Evolutionary conservation across 2,797 vertebrate genomes (phyloP).

Genomic region (Crypturellus tataupa): DNA sequence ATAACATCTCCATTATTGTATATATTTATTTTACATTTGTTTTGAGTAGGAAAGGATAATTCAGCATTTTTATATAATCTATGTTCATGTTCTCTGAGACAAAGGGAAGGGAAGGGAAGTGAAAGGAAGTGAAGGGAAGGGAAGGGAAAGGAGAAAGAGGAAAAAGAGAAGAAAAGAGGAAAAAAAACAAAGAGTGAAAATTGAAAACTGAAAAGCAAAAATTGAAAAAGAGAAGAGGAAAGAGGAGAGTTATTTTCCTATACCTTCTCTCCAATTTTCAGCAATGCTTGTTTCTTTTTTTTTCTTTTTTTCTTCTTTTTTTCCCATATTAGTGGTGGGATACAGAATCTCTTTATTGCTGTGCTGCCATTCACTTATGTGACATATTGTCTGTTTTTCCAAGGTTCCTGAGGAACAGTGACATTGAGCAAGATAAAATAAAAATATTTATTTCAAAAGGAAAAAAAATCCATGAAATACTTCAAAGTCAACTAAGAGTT

Average conservation of each 20-base stretch:
- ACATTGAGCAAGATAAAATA: neutral
- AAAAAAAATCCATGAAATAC: neutral
- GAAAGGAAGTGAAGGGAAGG: accelerated
- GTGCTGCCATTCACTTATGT: neutral
- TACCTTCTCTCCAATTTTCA: neutral
- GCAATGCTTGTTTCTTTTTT: neutral
- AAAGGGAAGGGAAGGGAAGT: accelerated
- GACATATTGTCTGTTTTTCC: neutral
- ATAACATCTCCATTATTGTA: conserved; percentile 2
- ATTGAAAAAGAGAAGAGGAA: accelerated
- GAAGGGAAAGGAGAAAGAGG: too few relatives aligned
- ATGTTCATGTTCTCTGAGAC: neutral
- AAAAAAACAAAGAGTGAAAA: neutral
- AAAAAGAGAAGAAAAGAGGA: too few relatives aligned
- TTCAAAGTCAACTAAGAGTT: neutral
- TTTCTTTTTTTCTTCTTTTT: neutral
- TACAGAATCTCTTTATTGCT: neutral
- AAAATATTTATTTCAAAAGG: neutral
- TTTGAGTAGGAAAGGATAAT: conserved; percentile 14
- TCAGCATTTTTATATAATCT: neutral
- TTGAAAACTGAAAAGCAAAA: too few relatives aligned
- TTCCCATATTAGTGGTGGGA: neutral
- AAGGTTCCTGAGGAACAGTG: neutral
- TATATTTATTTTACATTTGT: neutral
- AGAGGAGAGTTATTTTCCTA: neutral